Evolutionary conservation across 2,888 invertebrate species (phyloP), one percentile per base, ranked within the genome.

Genomic region (Arrhopalites spinosus): DNA sequence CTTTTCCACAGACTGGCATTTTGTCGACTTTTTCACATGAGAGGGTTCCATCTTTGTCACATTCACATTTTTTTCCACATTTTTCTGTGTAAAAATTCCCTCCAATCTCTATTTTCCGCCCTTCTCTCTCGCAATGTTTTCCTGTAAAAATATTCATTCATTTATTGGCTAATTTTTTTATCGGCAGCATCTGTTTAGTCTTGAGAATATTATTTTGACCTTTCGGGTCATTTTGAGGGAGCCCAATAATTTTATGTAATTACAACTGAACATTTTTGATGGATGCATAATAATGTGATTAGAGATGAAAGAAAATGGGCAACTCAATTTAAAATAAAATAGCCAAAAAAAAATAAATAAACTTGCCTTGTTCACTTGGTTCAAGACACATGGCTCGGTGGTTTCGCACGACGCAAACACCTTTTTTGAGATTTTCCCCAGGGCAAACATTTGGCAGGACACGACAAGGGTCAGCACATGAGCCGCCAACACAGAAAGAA

Each of bases 401-500:
- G 61, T 82, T 81, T 53, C 82, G 53, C 1, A 78, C 81, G 0
- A 81, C 73, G 30, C 83, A 83, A n/a, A 79, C 75, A 11, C 82
- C 83, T 72, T 79, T 80, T 53, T 78, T 79, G 27, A 82, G 76
- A 5, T 73, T 71, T 56, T 74, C 77, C 15, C 77, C 74, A 5
- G 64, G 47, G 63, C 81, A 81, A 15, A 82, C 81, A 36, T 81
- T 78, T 8, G 80, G 80, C 5, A 79, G 73, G 8, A 83, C 81
- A 45, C 77, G 80, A 68, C 83, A 83, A 23, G 81, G 81, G 66
- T 82, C 79, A 15, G 81, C 82, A 79, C 84, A 84, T 50, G 83
- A 83, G 53, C 84, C 84, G 73, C 83, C 84, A n/a, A 82, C 75
- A 72, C 84, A 84, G 78, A 84, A 84, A 45, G 81, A 78, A 73